A percentile compares a stretch with the other conserved stretches of the same genome.
Evolutionary conservation across 2,113 vertebrate genomes (phyloP).

Genomic region (Glareola pratincola): DNA sequence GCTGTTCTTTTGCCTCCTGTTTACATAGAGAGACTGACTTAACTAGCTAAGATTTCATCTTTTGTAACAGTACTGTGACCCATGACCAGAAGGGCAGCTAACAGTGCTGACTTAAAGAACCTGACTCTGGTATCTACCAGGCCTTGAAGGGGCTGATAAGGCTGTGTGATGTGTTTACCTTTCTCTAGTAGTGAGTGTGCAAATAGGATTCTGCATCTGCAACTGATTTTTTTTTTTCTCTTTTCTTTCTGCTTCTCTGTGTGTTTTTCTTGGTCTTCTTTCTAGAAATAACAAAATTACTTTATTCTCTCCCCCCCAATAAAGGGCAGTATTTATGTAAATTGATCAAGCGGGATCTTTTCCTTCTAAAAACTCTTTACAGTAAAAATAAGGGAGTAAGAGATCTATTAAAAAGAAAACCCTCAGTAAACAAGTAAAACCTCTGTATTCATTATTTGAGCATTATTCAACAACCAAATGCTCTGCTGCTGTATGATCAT

Average conservation of each 20-base stretch:
- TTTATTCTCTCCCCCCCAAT: neutral
- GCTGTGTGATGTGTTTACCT: neutral
- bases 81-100: neutral
- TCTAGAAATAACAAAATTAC: neutral
- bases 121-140: neutral
- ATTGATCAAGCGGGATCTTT: neutral
- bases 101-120: neutral
- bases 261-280: neutral
- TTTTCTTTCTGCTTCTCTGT: neutral
- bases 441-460: neutral
- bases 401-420: neutral
- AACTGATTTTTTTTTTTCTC: neutral
- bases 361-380: neutral
- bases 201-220: neutral
- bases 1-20: neutral
- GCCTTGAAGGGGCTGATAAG: constrained; percentile 15
- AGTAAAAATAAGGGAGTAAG: neutral
- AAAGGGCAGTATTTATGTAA: neutral
- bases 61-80: neutral
- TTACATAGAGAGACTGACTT: neutral
- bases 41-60: neutral
- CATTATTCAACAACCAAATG: neutral
- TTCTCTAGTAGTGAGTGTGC: neutral
- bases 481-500: neutral
- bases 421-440: neutral